Percentiles rank a stretch among this genome's conserved stretches.
Conservation (phyloP, 2,888 invertebrate species). For the Cerceris ruficornis region DNA sequence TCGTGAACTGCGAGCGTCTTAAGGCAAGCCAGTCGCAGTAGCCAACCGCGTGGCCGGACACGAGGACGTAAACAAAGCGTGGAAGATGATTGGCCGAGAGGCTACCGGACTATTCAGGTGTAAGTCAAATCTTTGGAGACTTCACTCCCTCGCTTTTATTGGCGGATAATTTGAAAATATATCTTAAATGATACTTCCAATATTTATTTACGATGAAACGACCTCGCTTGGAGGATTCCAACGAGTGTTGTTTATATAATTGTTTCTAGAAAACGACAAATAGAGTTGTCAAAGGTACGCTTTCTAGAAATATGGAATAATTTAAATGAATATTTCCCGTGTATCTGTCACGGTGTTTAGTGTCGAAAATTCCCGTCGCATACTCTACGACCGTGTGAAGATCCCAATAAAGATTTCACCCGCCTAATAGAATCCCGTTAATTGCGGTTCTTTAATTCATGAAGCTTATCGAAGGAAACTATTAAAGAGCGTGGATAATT, state of each 20-base stretch:
- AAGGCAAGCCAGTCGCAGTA: slow-evolving; percentile 43
- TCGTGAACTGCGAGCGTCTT: slow-evolving; percentile 56
- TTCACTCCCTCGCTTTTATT: not conserved
- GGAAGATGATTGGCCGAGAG: slow-evolving; percentile 64
- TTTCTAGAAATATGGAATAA: too few species aligned
- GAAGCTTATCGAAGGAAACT: not conserved
- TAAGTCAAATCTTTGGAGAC: slow-evolving; percentile 21
- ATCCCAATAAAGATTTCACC: not conserved
- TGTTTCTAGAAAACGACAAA: too few species aligned
- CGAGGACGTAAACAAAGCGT: slow-evolving; percentile 58
- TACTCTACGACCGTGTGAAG: not conserved
- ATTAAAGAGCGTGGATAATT: not conserved
- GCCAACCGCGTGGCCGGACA: slow-evolving; percentile 49
- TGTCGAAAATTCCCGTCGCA: too few species aligned
- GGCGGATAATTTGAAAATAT: not conserved
- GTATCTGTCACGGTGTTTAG: too few species aligned
- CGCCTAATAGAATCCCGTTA: not conserved
- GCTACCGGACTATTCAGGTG: slow-evolving; percentile 60
- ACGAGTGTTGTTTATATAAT: too few species aligned
- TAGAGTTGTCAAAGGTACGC: too few species aligned
- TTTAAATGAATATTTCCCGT: too few species aligned
- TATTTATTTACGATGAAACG: too few species aligned
- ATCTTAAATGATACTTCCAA: not conserved
- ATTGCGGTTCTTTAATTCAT: not conserved
- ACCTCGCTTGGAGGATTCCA: too few species aligned